Base-by-base conservation (phyloP, 2,113 vertebrate genomes). In the Ascaphus truei region DNA sequence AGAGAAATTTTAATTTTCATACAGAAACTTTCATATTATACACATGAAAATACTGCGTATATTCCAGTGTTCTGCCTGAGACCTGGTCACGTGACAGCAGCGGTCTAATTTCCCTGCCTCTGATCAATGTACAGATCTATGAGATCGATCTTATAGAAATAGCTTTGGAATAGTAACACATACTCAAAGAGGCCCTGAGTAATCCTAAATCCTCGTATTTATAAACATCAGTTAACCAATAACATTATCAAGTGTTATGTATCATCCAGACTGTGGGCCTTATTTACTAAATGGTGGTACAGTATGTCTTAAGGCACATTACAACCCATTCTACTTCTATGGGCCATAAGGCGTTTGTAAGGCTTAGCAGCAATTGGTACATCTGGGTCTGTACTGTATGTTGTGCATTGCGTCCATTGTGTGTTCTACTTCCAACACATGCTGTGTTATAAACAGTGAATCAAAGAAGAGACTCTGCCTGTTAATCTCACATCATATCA, bases 1-100 rank as follows among this genome's bases (percentile, higher is more conserved):
- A 63, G 20, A 72, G 60, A 64, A 72, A 72, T 64, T 56, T 62
- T 58, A 64, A 71, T 71, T 71, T 71, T 71, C 57, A 71, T 60
- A 71, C 25, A 52, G 67, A 71, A 61, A 71, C 67, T 71, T 69
- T 71, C 18, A 60, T 60, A 61, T 61, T 29, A 71, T 50, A 68
- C 23, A 51, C 43, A 69, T 60, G 43, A 60, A 69, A 69, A 43
- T 27, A 51, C 30, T 61, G 16, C 37, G 6, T 30, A 48, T 60
- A 61, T 52, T 41, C n/a, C 23, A 29, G 45, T 50, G 55, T 51
- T 53, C 34, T 39, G n/a, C 26, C 15, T 37, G 31, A 29, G 34
- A 15, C 23, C 36, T 16, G n/a, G 63, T 5, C 7, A 41, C 43
- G 30, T 18, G 31, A 45, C 25, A 58, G 47, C 45, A 29, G 30